Evolutionary conservation across 2,888 invertebrate genomes (phyloP), one percentile per base, ranked within the genome.

Genomic region (Thyatira batis): DNA sequence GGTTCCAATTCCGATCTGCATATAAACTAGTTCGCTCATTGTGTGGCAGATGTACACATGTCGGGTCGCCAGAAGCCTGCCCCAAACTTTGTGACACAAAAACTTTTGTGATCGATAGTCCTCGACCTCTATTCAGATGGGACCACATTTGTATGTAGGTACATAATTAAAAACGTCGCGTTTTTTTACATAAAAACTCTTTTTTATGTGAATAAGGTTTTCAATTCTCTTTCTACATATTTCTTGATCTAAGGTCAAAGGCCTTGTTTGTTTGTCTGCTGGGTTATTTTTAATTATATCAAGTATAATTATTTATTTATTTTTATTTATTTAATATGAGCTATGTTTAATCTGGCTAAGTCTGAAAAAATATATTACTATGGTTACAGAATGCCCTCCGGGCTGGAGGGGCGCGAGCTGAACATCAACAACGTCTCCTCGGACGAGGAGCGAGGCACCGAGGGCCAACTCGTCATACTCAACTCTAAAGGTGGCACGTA

Each of bases 401-500:
- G 82, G 54, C 75, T 90, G 78, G 91, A 93, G 80, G 90, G 92
- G 67, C 92, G 93, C 65, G 93, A 93, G 72, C 82, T 92, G 70
- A 89, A 92, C 85, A 89, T 91, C 79, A 85, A 92, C 67, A 85
- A 87, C 78, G 79, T 66, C 61, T 92, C 90, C 48, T 90, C 91
- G 5, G 92, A 91, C 65, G 92, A 92, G 62, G 91, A 92, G 65
- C 76, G 85, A 54, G 78, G 81, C 56, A 73, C 68, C 63, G 86
- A 90, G 49, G 76, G 83, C 51, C 87, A 89, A 64, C 85, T 87
- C 45, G 87, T 91, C 67, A 89, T 90, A 69, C 88, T 90, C 68
- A 91, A 88, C 80, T 84, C 91, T 23, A 93, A 94, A 75, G 93
- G 93, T 65, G 93, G 93, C 78, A 92, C 93, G 66, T 95, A 95